phyloP scores from a whole-genome alignment of 1,140 invertebrate genomes.

The Hylaeus volcanicus region DNA sequence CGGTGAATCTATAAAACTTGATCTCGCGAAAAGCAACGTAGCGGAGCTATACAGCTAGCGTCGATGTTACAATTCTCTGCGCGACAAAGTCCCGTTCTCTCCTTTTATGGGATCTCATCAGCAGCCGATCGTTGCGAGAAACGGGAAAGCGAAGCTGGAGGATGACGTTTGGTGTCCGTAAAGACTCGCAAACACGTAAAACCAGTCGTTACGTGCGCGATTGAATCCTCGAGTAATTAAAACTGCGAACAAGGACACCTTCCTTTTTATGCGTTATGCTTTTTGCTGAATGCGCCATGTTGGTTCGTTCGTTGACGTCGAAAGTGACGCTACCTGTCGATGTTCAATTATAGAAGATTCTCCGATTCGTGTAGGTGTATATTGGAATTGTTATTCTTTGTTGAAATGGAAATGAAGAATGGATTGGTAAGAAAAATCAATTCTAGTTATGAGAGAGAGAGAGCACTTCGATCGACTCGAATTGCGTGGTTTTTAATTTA shows the following conservation, averaged over 20 bases:
- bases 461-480: too few species aligned
- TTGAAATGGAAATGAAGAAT: too few species aligned
- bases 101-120: slow-evolving; percentile 34
- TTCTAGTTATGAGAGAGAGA: too few species aligned
- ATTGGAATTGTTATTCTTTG: too few species aligned
- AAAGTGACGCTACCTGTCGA: too few species aligned
- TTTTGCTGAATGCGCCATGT: too few species aligned
- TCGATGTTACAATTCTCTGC: slow-evolving; percentile 6
- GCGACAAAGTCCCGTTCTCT: slow-evolving; percentile 34
- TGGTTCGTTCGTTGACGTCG: too few species aligned
- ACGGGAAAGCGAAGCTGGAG: not conserved
- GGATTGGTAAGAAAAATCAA: too few species aligned
- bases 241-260: not conserved
- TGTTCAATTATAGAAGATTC: too few species aligned
- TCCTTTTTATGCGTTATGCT: too few species aligned
- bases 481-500: too few species aligned
- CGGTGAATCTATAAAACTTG: slow-evolving; percentile 37
- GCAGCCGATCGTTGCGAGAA: slow-evolving; percentile 9
- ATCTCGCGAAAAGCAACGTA: slow-evolving; percentile 7
- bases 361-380: too few species aligned
- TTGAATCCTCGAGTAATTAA: slow-evolving; percentile 8
- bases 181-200: not conserved
- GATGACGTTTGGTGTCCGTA: not conserved
- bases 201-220: not conserved
- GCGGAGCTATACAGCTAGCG: slow-evolving; percentile 26